phyloP scores from a whole-genome alignment of 2,797 vertebrate genomes.

The Coracias cyanogaster region DNA sequence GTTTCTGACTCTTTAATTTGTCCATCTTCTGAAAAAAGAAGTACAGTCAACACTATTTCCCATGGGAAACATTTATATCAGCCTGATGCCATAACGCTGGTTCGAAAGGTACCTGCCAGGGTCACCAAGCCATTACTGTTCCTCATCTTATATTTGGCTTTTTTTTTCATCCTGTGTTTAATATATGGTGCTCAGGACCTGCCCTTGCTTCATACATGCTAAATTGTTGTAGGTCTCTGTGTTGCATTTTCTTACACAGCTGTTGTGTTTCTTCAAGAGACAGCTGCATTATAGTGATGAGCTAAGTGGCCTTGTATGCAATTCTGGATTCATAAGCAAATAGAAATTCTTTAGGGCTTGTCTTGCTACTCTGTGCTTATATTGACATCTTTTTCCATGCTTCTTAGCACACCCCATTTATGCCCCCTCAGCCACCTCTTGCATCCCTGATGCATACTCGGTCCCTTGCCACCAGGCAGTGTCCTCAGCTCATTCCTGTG shows the following conservation, averaged over 20 bases:
- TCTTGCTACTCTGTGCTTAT: background rate
- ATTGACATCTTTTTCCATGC: background rate
- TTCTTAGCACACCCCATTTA: background rate
- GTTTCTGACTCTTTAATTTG: background rate
- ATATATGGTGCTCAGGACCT: background rate
- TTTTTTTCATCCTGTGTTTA: background rate
- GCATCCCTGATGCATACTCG: rapidly evolving
- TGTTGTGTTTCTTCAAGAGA: background rate
- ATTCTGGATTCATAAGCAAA: background rate
- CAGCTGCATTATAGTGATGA: background rate
- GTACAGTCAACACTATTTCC: background rate
- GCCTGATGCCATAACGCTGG: background rate
- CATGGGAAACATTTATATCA: background rate
- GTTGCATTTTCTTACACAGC: background rate
- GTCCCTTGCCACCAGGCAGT: background rate
- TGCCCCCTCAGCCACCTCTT: background rate
- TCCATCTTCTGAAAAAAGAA: background rate
- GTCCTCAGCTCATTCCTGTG: background rate
- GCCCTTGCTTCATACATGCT: background rate
- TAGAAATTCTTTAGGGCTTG: background rate
- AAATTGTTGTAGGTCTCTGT: background rate
- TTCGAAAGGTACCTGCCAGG: background rate
- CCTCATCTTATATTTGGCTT: background rate
- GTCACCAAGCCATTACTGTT: background rate
- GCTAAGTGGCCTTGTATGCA: background rate